Base-by-base conservation (phyloP, 1,140 invertebrate species). In the Ceratina australensis region DNA sequence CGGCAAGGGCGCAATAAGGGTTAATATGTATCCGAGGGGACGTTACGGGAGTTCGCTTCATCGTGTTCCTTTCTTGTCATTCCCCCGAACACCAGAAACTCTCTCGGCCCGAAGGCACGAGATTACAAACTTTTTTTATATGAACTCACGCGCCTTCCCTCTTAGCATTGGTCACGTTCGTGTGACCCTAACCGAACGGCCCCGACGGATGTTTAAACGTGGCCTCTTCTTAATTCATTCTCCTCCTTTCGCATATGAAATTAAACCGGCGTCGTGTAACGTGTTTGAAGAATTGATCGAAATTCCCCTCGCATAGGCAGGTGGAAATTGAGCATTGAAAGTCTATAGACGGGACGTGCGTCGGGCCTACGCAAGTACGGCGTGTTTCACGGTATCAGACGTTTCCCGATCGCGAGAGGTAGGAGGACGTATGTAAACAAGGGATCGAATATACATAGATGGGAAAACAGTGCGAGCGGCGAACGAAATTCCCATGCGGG, bases 401-500 rank as follows among this genome's bases (percentile, higher is more conserved):
- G 42, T 63, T 60, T 67, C 47, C 22, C 47, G 33, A 78, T 73
- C 61, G 80, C 63, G 74, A 57, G 59, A 65, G 63, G 76, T 76
- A 74, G 50, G 50, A 63, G 79, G 77, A 69, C 83, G 83, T 86
- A 84, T 86, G 84, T 86, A 86, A 86, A 86, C 84, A 86, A 86
- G 84, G 77, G 77, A 74, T 82, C 68, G 76, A 78, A 78, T 77
- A 69, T 42, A 42, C 33, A 10, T 56, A 76, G 85, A 73, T 24
- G 61, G 26, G 81, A 47, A 83, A 82, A 83, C 64, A 78, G 74
- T 72, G 59, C 49, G 22, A 26, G 64, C 61, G 52, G 65, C 72
- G 63, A n/a, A 57, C 57, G 61, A 86, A 88, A 91, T 89, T 90
- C 90, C 87, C 89, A 84, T 83, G 87, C 72, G 91, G 83, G 73